A percentile compares a stretch with the other conserved stretches of the same genome.
Conservation (phyloP, 2,888 invertebrate genomes). For the Lissocephala sabroskyi region DNA sequence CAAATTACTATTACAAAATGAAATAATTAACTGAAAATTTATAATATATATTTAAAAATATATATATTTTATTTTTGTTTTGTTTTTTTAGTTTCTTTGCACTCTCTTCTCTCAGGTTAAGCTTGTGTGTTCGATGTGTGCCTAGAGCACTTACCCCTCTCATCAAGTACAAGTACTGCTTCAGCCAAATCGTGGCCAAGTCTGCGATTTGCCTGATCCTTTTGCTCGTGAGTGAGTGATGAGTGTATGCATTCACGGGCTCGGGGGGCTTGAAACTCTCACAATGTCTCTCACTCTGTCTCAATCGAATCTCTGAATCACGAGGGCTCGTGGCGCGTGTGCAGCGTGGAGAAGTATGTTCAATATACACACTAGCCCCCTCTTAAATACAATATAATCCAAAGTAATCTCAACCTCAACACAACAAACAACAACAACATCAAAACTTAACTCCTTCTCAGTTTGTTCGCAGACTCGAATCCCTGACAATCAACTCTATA, state of each 20-base stretch:
- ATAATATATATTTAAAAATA: conserved; percentile 14
- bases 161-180: conserved; percentile 32
- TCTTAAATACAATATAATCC: conserved; percentile 22
- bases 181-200: conserved; percentile 13
- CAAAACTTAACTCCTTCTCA: conserved; percentile 23
- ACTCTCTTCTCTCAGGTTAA: conserved; percentile 59
- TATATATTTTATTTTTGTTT: conserved; percentile 23
- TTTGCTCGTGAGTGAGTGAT: conserved; percentile 30
- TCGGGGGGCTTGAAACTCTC: conserved; percentile 10
- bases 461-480: no score
- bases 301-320: conserved; percentile 1
- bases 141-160: conserved; percentile 17
- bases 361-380: conserved; percentile 42
- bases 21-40: neutral
- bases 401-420: conserved; percentile 12
- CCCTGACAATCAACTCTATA: conserved; percentile 11
- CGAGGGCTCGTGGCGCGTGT: conserved; percentile 64
- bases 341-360: conserved; percentile 64
- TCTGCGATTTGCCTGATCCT: conserved; percentile 8
- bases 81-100: conserved; percentile 57
- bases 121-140: conserved; percentile 24
- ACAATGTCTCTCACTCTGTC: conserved; percentile 14
- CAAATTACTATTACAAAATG: neutral
- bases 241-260: conserved; percentile 22
- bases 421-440: conserved; percentile 22